Base-by-base conservation (phyloP, 2,797 vertebrate species). In the Coregonus ussuriensis region DNA sequence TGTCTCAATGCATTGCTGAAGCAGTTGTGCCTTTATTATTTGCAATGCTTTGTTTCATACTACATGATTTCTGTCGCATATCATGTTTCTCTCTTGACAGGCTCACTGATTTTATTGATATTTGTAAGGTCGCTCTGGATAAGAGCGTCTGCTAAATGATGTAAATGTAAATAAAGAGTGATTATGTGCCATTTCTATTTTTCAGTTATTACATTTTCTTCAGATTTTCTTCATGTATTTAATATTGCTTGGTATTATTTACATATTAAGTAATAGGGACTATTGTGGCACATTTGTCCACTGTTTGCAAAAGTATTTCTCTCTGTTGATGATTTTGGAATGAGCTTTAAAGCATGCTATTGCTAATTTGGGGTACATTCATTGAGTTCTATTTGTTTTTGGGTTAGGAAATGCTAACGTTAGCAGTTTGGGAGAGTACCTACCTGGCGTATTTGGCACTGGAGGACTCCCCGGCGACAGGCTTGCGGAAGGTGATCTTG, bases 371-470 rank as follows among this genome's bases (percentile, higher is more conserved):
- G 54, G 54, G 3, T 4, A 56, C 11, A 56, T n/a, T 54, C n/a
- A 18, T 56, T n/a, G 16, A 56, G 54, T 56, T 56, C 3, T 56
- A 3, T 29, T 65, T 6, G 31, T 68, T 68, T 68, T 68, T 29
- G 15, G 14, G 6, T 16, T 18, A 68, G 65, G 6, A 18, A 15
- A 33, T 31, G 31, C 31, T 33, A 67, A 31, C 15, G 65, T 13
- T 29, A 29, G 25, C 21, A 31, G 63, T 29, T 31, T 59, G 4
- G n/a, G 54, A 18, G 54, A 59, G 54, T 54, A 82, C 21, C 4
- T 94, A 98, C 97, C 96, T 97, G 87, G 96, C 93, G 6, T 96
- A 93, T 84, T 95, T 96, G 1, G 85, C 84, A 9, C 77, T 82
- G 14, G 91, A 88, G 18, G 92, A 87, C 0, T 90, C 92, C 66